Conservation (phyloP, 2,888 invertebrate genomes). For the Amblyjoppa fuscipennis region DNA sequence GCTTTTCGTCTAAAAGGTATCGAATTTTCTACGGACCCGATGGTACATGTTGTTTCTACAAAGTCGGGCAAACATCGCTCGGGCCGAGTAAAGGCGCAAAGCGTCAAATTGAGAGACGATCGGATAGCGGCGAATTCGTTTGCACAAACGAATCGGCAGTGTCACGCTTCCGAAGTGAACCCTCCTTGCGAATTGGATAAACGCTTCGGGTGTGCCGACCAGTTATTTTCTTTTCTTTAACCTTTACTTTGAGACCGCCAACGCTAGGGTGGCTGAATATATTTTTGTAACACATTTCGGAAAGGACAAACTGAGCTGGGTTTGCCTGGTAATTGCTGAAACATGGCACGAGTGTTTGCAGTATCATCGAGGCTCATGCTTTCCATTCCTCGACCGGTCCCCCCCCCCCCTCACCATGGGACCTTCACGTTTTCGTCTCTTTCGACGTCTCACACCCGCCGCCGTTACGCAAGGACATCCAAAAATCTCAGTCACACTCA, state of each 20-base stretch:
- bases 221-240: slow-evolving; percentile 7
- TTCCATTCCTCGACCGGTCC: slow-evolving; percentile 11
- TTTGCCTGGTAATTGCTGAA: slow-evolving; percentile 81
- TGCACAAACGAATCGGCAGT: slow-evolving; percentile 71
- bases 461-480: not conserved
- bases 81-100: not conserved
- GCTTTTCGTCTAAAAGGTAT: slow-evolving; percentile 1
- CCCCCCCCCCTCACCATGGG: not conserved
- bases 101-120: slow-evolving; percentile 68
- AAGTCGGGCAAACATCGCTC: slow-evolving; percentile 24
- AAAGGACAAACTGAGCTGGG: slow-evolving; percentile 74
- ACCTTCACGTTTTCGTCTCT: not conserved
- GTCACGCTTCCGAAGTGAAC: slow-evolving; percentile 73
- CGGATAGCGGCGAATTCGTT: slow-evolving; percentile 63
- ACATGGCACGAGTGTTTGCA: slow-evolving; percentile 81
- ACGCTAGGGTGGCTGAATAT: slow-evolving; percentile 55
- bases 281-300: slow-evolving; percentile 78
- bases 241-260: slow-evolving; percentile 31
- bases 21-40: not conserved
- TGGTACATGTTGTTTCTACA: slow-evolving; percentile 2
- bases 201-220: not conserved
- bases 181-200: slow-evolving; percentile 67
- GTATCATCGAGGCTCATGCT: slow-evolving; percentile 78
- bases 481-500: not conserved
- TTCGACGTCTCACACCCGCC: not conserved